Conservation (phyloP, 1,140 invertebrate species). For the Drosophila sproati region DNA sequence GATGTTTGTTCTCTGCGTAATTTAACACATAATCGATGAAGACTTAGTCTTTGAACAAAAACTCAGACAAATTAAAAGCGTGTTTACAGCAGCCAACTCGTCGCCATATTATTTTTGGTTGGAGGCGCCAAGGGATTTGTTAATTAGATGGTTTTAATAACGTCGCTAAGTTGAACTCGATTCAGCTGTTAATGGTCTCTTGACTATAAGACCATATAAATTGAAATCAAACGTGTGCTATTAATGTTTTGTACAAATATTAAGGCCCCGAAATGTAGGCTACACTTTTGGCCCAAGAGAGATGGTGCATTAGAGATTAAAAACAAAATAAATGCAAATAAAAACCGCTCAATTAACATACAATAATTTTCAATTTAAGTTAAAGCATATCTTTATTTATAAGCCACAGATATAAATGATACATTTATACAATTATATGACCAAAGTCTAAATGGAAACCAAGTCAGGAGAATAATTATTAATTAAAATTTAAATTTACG, state of each 20-base stretch:
- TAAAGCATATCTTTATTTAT: neutral
- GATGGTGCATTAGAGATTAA: too few species aligned
- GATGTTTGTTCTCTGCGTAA: constrained; percentile 61
- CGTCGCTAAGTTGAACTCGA: constrained; percentile 30
- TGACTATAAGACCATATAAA: constrained; percentile 19
- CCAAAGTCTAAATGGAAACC: neutral
- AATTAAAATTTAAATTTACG: constrained; percentile 1
- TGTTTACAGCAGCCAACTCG: constrained; percentile 53
- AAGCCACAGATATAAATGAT: neutral
- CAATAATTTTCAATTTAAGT: neutral
- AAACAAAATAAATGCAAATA: neutral
- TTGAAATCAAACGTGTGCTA: constrained; percentile 18
- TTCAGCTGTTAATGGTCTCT: constrained; percentile 26
- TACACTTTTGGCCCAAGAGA: neutral
- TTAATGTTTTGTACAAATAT: neutral
- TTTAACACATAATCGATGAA: constrained; percentile 78
- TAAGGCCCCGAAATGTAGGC: constrained; percentile 28
- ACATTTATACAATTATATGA: neutral
- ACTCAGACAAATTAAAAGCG: constrained; percentile 58
- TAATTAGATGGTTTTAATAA: constrained; percentile 64
- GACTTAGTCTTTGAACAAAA: constrained; percentile 26
- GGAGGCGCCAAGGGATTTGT: constrained; percentile 47
- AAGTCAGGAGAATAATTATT: neutral
- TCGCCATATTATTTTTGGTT: constrained; percentile 38
- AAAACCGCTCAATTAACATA: neutral